A percentile compares a stretch with the other conserved stretches of the same genome.
These are phyloP conservation scores for Oreotrochilus melanogaster DNA, from an alignment of 2,113 vertebrate species.

Conservation along the genomic window DNA sequence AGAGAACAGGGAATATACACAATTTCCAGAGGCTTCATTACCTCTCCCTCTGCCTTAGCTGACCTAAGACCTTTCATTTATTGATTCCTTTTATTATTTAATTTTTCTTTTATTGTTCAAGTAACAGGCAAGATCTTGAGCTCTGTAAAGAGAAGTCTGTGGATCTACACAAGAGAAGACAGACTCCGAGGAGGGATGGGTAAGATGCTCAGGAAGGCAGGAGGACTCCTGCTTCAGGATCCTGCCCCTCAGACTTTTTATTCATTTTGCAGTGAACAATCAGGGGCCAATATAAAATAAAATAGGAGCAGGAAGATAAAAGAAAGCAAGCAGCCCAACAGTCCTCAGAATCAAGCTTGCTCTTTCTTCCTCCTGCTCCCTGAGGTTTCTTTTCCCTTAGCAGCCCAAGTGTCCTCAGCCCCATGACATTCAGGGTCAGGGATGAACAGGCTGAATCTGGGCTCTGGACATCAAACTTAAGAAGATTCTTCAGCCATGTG, in stretches of 20 bases:
- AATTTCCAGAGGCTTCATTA: background rate
- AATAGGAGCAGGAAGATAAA: background rate
- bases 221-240: background rate
- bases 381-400: background rate
- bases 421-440: background rate
- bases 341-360: background rate
- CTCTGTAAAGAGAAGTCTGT: background rate
- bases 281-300: background rate
- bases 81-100: background rate
- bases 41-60: background rate
- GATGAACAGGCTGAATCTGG: background rate
- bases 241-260: background rate
- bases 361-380: background rate
- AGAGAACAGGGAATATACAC: background rate
- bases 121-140: background rate
- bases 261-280: background rate
- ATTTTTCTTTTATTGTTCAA: too few relatives aligned
- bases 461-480: background rate
- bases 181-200: background rate
- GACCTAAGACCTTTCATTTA: background rate
- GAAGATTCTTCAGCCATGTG: background rate
- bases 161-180: background rate
- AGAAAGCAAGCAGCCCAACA: background rate
- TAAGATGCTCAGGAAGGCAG: background rate
- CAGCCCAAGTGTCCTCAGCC: background rate